Base-by-base conservation (phyloP, 2,888 invertebrate species). In the Andricus quercusramuli region DNA sequence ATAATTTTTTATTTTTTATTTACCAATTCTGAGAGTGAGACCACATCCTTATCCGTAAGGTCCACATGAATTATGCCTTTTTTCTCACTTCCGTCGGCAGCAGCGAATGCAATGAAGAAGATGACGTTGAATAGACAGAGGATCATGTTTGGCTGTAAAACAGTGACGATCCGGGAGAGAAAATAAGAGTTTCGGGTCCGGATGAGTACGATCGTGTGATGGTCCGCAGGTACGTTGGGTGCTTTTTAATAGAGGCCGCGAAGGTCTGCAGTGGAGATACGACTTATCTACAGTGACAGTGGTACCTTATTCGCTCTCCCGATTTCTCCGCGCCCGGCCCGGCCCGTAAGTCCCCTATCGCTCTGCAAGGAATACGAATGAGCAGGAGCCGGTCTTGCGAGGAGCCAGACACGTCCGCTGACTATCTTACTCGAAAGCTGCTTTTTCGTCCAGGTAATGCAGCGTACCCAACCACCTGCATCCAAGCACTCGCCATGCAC, bases 351-450 rank as follows among this genome's bases (percentile, higher is more conserved):
- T 66, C 56, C 70, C 11, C 37, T 67, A 29, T 78, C 62, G 65
- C 37, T 37, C 80, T 79, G 81, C 78, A 59, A 80, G 41, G 82
- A 83, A 82, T 84, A 80, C 83, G 51, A 77, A 84, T 83, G 70
- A 74, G 70, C 13, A 74, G 25, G 70, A 74, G 70, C 70, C 70
- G 70, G 70, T 74, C 47, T 47, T 51, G 32, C 51, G 51, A 74
- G 70, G 25, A 74, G 68, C 47, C n/a, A 25, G 29, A 32, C 70
- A 74, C 70, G 70, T 74, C 29, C 70, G 20, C 51, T 20, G 47
- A 29, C 70, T 74, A 74, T 74, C 70, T 74, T 32, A 51, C 70
- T 74, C 20, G 56, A 74, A 32, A 74, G 51, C 70, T 37, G 70
- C 70, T 74, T 74, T 74, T 74, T 74, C 70, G 70, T 51, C 70